Percentiles rank a stretch among this genome's conserved stretches.
phyloP scores from a whole-genome alignment of 2,797 vertebrate species.

The Pelochelys cantorii region DNA sequence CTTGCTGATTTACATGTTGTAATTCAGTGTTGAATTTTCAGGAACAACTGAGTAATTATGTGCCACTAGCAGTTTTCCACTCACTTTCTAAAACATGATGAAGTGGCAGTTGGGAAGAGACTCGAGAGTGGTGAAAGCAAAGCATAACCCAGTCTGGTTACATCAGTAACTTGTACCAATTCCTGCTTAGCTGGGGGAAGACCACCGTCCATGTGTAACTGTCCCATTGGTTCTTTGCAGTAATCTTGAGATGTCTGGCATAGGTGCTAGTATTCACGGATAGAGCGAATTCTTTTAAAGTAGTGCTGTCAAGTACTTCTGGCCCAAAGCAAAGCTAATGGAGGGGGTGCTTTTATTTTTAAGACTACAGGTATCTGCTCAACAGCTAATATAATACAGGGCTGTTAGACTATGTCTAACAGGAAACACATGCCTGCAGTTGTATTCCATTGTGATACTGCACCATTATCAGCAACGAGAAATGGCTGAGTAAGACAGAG shows the following conservation, averaged over 20 bases:
- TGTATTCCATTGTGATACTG: not conserved
- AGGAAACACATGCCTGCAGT: not conserved
- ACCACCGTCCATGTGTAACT: rapidly evolving
- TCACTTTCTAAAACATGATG: not conserved
- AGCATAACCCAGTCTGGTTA: not conserved
- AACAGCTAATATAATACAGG: not conserved
- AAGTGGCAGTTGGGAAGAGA: not conserved
- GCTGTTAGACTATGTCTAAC: not conserved
- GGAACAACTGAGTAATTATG: not conserved
- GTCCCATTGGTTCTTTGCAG: not conserved
- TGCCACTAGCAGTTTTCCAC: not conserved
- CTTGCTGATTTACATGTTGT: not conserved
- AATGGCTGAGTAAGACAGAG: not conserved
- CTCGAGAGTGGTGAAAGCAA: not conserved
- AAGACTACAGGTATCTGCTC: not conserved
- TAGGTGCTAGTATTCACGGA: not conserved
- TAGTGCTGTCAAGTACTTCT: not conserved
- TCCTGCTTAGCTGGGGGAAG: not conserved
- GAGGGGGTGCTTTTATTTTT: not conserved
- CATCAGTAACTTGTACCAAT: not conserved
- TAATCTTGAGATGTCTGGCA: not conserved
- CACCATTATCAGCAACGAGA: not conserved
- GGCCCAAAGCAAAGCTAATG: rapidly evolving
- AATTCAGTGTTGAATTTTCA: not conserved
- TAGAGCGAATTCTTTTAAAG: not conserved